These are phyloP conservation scores for Nymphalis polychloros DNA, from an alignment of 2,888 invertebrate genomes.

Conservation along the genomic window DNA sequence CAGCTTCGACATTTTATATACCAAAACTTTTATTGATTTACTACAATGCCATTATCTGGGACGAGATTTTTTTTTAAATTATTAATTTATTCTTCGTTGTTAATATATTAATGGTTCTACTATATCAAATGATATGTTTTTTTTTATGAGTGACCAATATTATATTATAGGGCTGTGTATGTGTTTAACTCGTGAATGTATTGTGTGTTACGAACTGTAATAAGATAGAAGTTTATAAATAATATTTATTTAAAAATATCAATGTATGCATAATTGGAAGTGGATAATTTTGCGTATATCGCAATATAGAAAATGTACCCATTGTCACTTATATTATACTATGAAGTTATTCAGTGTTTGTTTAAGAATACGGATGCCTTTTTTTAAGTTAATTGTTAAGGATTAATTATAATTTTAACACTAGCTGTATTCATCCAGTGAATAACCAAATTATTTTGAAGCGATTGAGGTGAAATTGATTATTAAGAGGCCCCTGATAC, in stretches of 20 bases:
- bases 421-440: too few relatives aligned
- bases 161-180: slow-evolving; percentile 46
- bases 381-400: too few relatives aligned
- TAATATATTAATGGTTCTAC: slow-evolving; percentile 22
- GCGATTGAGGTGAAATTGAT: too few relatives aligned
- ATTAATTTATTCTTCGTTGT: slow-evolving; percentile 23
- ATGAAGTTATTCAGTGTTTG: background rate
- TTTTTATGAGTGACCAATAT: slow-evolving; percentile 38
- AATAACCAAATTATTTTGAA: too few relatives aligned
- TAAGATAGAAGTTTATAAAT: slow-evolving; percentile 11
- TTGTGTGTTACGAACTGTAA: slow-evolving; percentile 25
- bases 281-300: background rate
- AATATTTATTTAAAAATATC: slow-evolving; percentile 20
- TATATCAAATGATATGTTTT: slow-evolving; percentile 24
- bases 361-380: background rate
- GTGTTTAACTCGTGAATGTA: slow-evolving; percentile 39
- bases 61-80: slow-evolving; percentile 4
- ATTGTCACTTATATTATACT: background rate
- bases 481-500: background rate
- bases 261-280: slow-evolving; percentile 15
- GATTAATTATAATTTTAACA: too few relatives aligned
- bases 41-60: slow-evolving; percentile 6
- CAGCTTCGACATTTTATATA: background rate
- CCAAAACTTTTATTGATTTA: background rate
- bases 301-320: background rate